phyloP scores from a whole-genome alignment of 2,888 invertebrate species.

The Thyatira batis region DNA sequence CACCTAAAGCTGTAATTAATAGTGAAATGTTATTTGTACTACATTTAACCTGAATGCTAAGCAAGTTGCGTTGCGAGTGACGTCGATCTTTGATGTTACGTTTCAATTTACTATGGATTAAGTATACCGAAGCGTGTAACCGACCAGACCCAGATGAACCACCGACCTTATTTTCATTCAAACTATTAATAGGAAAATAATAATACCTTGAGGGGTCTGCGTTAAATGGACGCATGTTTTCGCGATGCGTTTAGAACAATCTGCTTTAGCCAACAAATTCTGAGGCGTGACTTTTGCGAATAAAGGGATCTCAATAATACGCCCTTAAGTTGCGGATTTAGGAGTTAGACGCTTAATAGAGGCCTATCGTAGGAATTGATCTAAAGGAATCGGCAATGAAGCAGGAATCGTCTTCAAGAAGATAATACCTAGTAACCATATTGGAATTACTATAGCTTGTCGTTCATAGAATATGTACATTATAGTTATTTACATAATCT shows the following conservation, averaged over 20 bases:
- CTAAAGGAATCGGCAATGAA: not conserved
- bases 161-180: not conserved
- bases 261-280: constrained; percentile 17
- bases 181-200: constrained; percentile 7
- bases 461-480: not conserved
- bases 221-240: constrained; percentile 26
- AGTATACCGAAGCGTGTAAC: constrained; percentile 30
- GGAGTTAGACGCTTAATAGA: constrained; percentile 12
- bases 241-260: constrained; percentile 21
- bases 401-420: not conserved
- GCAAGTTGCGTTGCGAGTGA: constrained; percentile 23
- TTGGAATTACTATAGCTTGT: not conserved
- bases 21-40: constrained; percentile 9
- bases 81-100: constrained; percentile 40
- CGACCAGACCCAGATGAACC: constrained; percentile 23
- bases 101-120: constrained; percentile 57
- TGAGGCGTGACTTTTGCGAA: constrained; percentile 31
- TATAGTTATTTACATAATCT: too few species aligned
- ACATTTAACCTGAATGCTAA: constrained; percentile 24
- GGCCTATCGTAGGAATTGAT: constrained; percentile 8
- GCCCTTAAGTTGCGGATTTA: constrained; percentile 41
- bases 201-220: constrained; percentile 15
- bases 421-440: not conserved
- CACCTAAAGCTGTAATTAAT: constrained; percentile 9
- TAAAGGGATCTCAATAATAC: constrained; percentile 48